These are phyloP conservation scores for Oryzias curvinotus DNA, from an alignment of 2,113 vertebrate genomes.

Conservation along the genomic window DNA sequence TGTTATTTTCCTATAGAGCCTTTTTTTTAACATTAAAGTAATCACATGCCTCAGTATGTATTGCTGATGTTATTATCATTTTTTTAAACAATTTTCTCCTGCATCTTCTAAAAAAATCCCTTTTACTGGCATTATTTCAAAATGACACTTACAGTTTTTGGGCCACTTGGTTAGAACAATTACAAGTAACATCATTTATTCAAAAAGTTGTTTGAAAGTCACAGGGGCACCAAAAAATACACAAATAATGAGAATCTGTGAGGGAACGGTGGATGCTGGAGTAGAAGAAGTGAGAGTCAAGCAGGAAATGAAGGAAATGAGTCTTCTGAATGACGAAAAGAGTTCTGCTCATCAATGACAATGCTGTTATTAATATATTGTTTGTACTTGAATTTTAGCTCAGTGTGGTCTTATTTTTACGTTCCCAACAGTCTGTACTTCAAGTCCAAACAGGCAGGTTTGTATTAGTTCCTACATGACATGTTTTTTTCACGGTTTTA, in stretches of 20 bases:
- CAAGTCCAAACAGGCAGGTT: conserved; percentile 41
- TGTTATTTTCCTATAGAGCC: no score
- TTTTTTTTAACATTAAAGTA: no score
- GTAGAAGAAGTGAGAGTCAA: conserved; percentile 62
- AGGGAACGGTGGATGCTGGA: conserved; percentile 60
- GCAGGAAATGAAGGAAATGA: conserved; percentile 72
- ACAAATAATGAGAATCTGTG: conserved; percentile 13
- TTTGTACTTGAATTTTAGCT: no score
- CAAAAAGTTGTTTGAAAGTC: conserved; percentile 42
- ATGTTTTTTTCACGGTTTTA: conserved; percentile 2
- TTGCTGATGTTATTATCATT: no score
- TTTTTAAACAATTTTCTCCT: no score
- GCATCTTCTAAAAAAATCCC: no score
- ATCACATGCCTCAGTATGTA: no score
- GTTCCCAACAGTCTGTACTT: conserved; percentile 32
- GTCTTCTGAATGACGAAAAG: conserved; percentile 66
- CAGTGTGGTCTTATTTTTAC: conserved; percentile 8
- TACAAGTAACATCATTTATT: conserved; percentile 51
- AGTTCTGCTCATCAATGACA: conserved; percentile 26
- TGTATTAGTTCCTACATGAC: conserved; percentile 36
- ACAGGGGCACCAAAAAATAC: conserved; percentile 19
- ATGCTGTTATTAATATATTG: conserved; percentile 3
- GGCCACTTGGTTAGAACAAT: conserved; percentile 36
- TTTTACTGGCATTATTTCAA: no score
- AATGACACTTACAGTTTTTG: neutral